Base-by-base conservation (phyloP, 2,113 vertebrate species). In the Peucedramus taeniatus region DNA sequence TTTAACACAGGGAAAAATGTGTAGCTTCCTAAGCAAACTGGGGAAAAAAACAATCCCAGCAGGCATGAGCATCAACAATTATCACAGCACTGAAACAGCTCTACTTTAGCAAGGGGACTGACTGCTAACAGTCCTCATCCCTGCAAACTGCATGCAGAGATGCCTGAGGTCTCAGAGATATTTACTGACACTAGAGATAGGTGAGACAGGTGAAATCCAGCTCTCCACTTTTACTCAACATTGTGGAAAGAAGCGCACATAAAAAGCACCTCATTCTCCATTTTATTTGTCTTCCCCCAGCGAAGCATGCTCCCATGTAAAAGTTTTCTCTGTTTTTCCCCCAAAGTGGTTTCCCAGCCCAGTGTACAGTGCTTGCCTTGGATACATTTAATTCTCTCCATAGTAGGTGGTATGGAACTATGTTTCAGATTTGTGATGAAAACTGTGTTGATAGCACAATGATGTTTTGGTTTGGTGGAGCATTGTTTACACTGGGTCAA, bases 221-320 rank as follows among this genome's bases (percentile, higher is more conserved):
- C 20, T 76, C 82, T 60, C 19, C 17, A n/a, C 15, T 56, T 86
- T 54, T 50, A 68, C 19, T 75, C 40, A 39, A 33, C 20, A 22
- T 2, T 30, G 8, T 22, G 45, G 37, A 65, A 71, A 59, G 7
- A 76, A 49, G 30, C 2, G 31, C 31, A 9, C 49, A n/a, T 39
- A 28, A 77, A 63, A 4, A 64, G 22, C 1, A 4, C 21, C 4
- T 54, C 3, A 0, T 4, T 31, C 24, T 30, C 23, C 20, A 49
- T 63, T 66, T 61, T 13, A 47, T 30, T 72, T 0, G 4, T 79
- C n/a, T 33, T 61, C 13, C 27, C 24, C 15, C 9, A 31, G 15
- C 1, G 0, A 30, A n/a, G 28, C 24, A 31, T 16, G 18, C 9
- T 37, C 4, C 15, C 51, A 31, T 13, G 1, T 6, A 11, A 60